Evolutionary conservation across 2,113 vertebrate species (phyloP), one percentile per base, ranked within the genome.

Genomic region (Chaetodon trifascialis): DNA sequence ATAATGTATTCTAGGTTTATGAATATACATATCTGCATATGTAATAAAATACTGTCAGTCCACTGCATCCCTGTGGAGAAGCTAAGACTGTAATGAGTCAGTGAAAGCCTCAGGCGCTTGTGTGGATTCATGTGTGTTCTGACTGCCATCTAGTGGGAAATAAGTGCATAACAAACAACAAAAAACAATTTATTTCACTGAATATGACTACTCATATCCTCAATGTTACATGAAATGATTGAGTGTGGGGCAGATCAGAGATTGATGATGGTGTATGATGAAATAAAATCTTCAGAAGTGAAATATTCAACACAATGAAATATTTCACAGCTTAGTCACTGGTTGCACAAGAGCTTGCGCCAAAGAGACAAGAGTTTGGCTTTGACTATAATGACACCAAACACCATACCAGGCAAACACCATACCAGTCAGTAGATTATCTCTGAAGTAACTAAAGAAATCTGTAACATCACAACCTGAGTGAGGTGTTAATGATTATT

Each of bases 101-200:
- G 14, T 59, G 44, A 17, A 52, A 16, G 15, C 19, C 11, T 73
- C 15, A 2, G 8, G 12, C 17, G n/a, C 23, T n/a, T 9, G 7
- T 77, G 16, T 25, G 12, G 52, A 12, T 38, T 66, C 49, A 67
- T 34, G 58, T 88, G 76, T 70, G 87, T 42, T 4, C 71, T 72
- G 69, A 80, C 65, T 83, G 88, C 89, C 93, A 93, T 80, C 94
- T 90, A 74, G 93, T 90, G 93, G 91, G 38, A 42, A 54, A 73
- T 0, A 21, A 3, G 60, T 44, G 83, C 60, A 90, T 40, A 66
- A 55, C 75, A 93, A 75, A 19, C 54, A 14, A 69, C 58, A 75
- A 36, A 49, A 49, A 47, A 44, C 6, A n/a, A 73, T 82, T 88
- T 85, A 93, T 82, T 89, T 59, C 55, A 80, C 56, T 64, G 49